Evolutionary conservation across 2,113 vertebrate species (phyloP).

Genomic region (Clinocottus analis): DNA sequence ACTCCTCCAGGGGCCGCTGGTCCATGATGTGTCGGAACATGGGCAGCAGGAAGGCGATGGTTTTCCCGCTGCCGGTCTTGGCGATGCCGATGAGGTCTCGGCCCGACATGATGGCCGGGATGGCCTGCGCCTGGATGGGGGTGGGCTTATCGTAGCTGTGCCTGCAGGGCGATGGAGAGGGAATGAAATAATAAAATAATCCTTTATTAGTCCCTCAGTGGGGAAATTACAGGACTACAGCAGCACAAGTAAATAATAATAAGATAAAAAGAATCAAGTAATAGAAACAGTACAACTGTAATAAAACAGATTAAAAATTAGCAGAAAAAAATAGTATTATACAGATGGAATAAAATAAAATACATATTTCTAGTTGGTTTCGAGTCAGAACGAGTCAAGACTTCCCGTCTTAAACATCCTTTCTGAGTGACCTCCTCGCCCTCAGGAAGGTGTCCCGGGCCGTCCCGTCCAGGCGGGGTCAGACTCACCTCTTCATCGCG

Average conservation of each 20-base stretch:
- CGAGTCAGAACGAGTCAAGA: background rate
- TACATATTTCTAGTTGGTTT: too few species aligned
- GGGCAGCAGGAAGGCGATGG: slow-evolving; percentile 96
- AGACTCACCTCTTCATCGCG: slow-evolving; percentile 93
- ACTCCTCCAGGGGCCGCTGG: slow-evolving; percentile 94
- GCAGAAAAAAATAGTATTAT: too few species aligned
- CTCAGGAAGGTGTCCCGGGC: background rate
- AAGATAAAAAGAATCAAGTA: too few species aligned
- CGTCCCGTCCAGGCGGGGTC: background rate
- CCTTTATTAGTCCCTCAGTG: too few species aligned
- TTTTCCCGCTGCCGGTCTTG: slow-evolving; percentile 98
- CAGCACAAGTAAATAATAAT: too few species aligned
- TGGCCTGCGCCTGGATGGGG: slow-evolving; percentile 96
- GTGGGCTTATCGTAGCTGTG: slow-evolving; percentile 97
- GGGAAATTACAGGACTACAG: too few species aligned
- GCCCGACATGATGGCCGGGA: slow-evolving; percentile 97
- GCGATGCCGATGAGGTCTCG: slow-evolving; percentile 97
- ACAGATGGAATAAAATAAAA: too few species aligned
- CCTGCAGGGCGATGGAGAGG: slow-evolving; percentile 70
- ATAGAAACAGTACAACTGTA: too few species aligned
- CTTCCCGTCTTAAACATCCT: too few species aligned
- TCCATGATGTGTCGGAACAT: slow-evolving; percentile 99
- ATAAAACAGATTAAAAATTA: too few species aligned
- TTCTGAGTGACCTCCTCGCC: too few species aligned
- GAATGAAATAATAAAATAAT: too few species aligned